phyloP scores from a whole-genome alignment of 2,888 invertebrate genomes.

The Geophilus truncorum region DNA sequence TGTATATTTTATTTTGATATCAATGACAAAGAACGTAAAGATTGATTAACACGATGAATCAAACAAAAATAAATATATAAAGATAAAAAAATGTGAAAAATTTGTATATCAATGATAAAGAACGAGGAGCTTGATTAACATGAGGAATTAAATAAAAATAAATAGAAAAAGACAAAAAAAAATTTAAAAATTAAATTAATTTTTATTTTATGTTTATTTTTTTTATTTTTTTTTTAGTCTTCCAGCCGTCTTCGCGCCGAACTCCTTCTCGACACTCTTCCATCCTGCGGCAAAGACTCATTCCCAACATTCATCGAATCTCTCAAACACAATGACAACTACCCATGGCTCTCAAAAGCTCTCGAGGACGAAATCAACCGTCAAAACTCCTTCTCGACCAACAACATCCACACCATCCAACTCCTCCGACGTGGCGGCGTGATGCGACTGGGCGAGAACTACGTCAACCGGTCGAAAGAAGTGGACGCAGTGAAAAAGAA shows the following conservation, averaged over 20 bases:
- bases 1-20: no score
- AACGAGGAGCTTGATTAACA: not conserved
- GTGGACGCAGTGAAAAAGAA: not conserved
- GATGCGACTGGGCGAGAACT: not conserved
- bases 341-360: not conserved
- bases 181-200: no score
- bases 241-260: not conserved
- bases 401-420: not conserved
- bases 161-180: no score
- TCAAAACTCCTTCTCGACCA: not conserved
- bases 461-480: not conserved
- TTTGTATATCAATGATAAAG: not conserved
- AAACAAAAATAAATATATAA: no score
- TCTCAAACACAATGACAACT: not conserved
- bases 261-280: not conserved
- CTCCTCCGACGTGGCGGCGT: not conserved
- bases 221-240: not conserved
- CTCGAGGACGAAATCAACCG: not conserved
- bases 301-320: not conserved
- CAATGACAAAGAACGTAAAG: no score
- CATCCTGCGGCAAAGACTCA: not conserved
- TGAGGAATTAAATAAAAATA: no score
- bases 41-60: no score
- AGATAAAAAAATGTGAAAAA: not conserved
- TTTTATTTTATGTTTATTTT: no score